phyloP scores from a whole-genome alignment of 92 coral and sea anemone species.

The Palythoa grandis region DNA sequence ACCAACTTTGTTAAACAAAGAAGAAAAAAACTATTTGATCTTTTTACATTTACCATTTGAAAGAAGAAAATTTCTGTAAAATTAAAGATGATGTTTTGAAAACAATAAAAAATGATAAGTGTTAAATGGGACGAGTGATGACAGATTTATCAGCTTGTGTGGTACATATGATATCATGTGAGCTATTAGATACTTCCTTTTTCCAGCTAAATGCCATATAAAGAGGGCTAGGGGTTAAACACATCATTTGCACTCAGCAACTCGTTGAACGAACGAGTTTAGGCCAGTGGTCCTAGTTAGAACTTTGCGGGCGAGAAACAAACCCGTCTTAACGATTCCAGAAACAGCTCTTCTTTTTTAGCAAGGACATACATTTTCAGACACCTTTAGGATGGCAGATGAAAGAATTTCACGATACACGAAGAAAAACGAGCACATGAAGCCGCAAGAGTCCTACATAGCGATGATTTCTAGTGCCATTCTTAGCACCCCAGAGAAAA shows the following conservation, averaged over 20 bases:
- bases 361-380: background rate
- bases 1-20: background rate
- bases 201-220: background rate
- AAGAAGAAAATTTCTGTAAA: background rate
- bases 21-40: background rate
- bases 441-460: constrained; percentile 60
- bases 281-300: background rate
- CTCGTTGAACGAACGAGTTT: background rate
- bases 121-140: constrained; percentile 12
- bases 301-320: background rate
- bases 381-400: background rate
- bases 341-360: background rate
- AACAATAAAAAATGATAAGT: background rate
- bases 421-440: constrained; percentile 1
- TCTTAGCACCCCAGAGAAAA: constrained; percentile 59
- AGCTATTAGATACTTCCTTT: constrained; percentile 29
- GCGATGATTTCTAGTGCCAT: constrained; percentile 59
- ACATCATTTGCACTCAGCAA: background rate
- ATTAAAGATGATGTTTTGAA: background rate
- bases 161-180: constrained; percentile 31
- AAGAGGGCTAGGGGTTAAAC: background rate
- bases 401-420: constrained; percentile 1
- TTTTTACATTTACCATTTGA: background rate
- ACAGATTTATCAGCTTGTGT: constrained; percentile 21
- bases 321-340: too few relatives aligned